These are phyloP conservation scores for Heterochromis multidens DNA, from an alignment of 2,113 vertebrate species.

Conservation along the genomic window DNA sequence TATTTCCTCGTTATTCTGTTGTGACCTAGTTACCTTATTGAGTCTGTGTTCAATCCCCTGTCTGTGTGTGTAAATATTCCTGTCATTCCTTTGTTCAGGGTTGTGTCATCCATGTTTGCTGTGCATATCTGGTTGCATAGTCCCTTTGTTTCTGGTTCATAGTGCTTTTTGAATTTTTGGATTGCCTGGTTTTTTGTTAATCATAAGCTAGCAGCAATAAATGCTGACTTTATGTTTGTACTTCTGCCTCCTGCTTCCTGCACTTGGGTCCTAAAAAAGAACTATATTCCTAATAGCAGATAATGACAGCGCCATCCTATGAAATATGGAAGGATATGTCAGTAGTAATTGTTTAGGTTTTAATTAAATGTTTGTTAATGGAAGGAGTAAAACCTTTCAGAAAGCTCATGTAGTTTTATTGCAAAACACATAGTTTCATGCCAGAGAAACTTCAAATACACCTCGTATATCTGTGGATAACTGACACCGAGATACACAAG, in stretches of 20 bases:
- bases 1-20: not conserved
- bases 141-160: not conserved
- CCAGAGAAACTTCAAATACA: not conserved
- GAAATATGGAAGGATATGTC: not conserved
- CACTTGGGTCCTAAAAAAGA: not conserved
- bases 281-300: not conserved
- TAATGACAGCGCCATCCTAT: not conserved
- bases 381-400: not conserved
- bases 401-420: not conserved
- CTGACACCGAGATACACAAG: constrained; percentile 6
- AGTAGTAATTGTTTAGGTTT: not conserved
- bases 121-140: not conserved
- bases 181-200: not conserved
- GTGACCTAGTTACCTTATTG: not conserved
- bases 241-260: not conserved
- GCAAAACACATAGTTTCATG: constrained; percentile 32
- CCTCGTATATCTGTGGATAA: constrained; percentile 5
- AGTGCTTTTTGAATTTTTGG: not conserved
- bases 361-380: constrained; percentile 20
- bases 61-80: not conserved
- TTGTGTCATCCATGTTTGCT: not conserved
- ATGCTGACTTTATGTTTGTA: not conserved
- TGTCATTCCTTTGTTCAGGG: not conserved
- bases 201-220: not conserved
- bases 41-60: not conserved